Evolutionary conservation across 2,113 vertebrate genomes (phyloP).

Genomic region (Hypocryptadius cinnamomeus): DNA sequence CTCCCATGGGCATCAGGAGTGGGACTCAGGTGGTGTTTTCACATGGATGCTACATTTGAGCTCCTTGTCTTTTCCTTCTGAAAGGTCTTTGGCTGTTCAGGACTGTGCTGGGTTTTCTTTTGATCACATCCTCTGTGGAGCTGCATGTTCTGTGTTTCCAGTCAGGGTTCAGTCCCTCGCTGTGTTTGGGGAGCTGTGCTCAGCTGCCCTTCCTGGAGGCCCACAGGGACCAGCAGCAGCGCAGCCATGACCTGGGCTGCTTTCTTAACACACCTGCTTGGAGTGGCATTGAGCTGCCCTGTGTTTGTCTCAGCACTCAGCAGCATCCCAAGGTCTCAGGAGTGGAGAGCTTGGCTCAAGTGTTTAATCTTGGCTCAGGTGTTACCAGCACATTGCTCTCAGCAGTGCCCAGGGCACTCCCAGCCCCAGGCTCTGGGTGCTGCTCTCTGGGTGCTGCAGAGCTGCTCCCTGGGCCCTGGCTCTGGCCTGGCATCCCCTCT

Average conservation of each 20-base stretch:
- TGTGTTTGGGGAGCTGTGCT: not conserved
- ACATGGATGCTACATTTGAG: fast-evolving
- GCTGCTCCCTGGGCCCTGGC: not conserved
- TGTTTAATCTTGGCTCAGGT: not conserved
- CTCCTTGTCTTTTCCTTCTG: not conserved
- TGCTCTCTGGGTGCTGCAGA: not conserved
- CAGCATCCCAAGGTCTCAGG: not conserved
- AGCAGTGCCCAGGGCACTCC: not conserved
- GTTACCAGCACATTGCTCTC: not conserved
- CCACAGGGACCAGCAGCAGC: fast-evolving
- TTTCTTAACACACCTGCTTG: not conserved
- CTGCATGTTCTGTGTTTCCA: not conserved
- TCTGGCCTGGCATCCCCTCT: not conserved
- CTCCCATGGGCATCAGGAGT: not conserved
- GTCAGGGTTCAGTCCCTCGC: not conserved
- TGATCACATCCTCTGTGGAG: not conserved
- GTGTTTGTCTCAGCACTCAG: not conserved
- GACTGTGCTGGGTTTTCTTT: not conserved
- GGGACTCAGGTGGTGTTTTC: not conserved
- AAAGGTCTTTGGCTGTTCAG: not conserved
- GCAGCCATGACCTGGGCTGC: not conserved
- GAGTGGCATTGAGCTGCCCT: not conserved
- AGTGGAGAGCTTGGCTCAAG: not conserved
- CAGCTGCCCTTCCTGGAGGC: not conserved
- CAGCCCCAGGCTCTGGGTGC: not conserved